Conservation (phyloP, 2,888 invertebrate species). For the Baronia brevicornis region DNA sequence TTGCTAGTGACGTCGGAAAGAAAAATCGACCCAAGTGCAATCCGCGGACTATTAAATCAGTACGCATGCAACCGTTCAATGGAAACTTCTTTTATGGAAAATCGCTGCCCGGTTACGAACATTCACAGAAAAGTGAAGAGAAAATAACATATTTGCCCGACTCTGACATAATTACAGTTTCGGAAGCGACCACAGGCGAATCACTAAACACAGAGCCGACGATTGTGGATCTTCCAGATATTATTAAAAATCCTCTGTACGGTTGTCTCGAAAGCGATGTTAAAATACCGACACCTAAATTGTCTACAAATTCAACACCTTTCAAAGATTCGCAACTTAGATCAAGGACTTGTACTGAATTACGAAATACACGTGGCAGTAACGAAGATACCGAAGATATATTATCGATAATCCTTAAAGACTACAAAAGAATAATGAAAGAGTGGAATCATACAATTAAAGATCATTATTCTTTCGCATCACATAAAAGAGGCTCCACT, state of each 20-base stretch:
- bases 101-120: slow-evolving; percentile 55
- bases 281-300: slow-evolving; percentile 42
- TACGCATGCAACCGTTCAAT: slow-evolving; percentile 59
- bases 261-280: slow-evolving; percentile 52
- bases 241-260: slow-evolving; percentile 60
- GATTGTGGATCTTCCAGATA: slow-evolving; percentile 52
- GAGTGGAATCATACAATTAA: slow-evolving; percentile 65
- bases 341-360: slow-evolving; percentile 60
- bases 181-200: slow-evolving; percentile 54
- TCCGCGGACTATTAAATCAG: slow-evolving; percentile 51
- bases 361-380: slow-evolving; percentile 50
- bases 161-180: slow-evolving; percentile 57
- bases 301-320: slow-evolving; percentile 37
- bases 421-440: slow-evolving; percentile 67
- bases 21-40: slow-evolving; percentile 52
- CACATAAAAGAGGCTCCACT: slow-evolving; percentile 41
- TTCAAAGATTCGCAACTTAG: slow-evolving; percentile 59
- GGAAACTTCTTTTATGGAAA: slow-evolving; percentile 70
- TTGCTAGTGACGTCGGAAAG: slow-evolving; percentile 57
- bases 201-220: slow-evolving; percentile 53
- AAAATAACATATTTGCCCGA: slow-evolving; percentile 62
- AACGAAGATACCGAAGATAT: slow-evolving; percentile 41
- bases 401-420: slow-evolving; percentile 48
- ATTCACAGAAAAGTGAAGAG: slow-evolving; percentile 53
- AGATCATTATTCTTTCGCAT: slow-evolving; percentile 49